Conservation (phyloP, 2,113 vertebrate species). For the Gorsachius goisagi region DNA sequence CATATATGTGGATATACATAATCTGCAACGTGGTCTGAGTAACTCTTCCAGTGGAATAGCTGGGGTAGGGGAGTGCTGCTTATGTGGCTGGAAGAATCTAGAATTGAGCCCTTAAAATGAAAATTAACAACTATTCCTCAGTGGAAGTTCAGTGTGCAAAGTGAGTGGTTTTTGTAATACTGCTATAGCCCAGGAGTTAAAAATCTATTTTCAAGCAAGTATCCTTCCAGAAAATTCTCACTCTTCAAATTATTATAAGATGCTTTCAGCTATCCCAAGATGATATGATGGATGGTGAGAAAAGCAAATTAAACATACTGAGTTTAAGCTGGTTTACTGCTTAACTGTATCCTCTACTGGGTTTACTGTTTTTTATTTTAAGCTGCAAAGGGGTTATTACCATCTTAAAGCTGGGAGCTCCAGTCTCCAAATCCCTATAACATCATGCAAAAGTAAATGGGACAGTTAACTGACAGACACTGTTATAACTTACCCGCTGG, state of each 20-base stretch:
- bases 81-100: neutral
- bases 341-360: constrained; percentile 57
- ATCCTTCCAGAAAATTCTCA: constrained; percentile 44
- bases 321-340: constrained; percentile 63
- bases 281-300: constrained; percentile 31
- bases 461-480: constrained; percentile 43
- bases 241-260: constrained; percentile 42
- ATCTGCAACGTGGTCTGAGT: neutral
- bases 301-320: constrained; percentile 47
- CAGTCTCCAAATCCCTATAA: constrained; percentile 35
- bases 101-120: neutral
- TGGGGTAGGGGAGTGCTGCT: neutral
- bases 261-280: constrained; percentile 23
- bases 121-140: neutral
- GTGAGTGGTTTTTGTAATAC: neutral
- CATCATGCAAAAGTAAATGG: constrained; percentile 33
- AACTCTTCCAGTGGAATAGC: neutral
- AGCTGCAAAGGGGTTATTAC: constrained; percentile 58
- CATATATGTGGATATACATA: neutral
- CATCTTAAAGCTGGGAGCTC: constrained; percentile 31
- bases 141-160: neutral
- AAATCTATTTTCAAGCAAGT: constrained; percentile 26
- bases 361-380: constrained; percentile 55
- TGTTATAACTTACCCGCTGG: neutral
- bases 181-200: neutral